Evolutionary conservation across 2,113 vertebrate species (phyloP), one percentile per base, ranked within the genome.

Genomic region (Tinamus guttatus): DNA sequence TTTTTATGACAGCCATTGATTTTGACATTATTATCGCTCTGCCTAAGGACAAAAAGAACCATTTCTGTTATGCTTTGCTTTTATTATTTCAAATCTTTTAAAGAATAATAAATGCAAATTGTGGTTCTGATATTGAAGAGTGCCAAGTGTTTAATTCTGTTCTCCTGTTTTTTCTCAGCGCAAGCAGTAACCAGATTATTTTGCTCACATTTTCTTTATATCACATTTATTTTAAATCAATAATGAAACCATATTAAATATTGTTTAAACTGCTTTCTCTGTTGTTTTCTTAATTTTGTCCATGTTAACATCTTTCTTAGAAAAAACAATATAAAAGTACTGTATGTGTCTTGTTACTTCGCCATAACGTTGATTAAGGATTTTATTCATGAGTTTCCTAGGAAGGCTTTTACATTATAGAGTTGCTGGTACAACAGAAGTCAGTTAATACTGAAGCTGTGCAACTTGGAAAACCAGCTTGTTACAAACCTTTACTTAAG

Each of bases 201-300:
- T 93, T 78, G 38, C 64, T 95, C 73, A 84, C 15, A 11, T 91
- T 87, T 45, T 85, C 79, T 87, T 95, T 94, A 41, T 77, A 74
- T 80, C 85, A 30, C 32, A 12, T 87, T 82, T 94, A 83, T 91
- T 91, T 90, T 75, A 80, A 94, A 94, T 94, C 91, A 62, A 62
- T 95, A 68, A 64, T 76, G 56, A 77, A 89, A 12, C 40, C 7
- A 5, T 63, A 49, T 67, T 82, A 80, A 83, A 43, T 41, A 10
- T 65, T 74, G 58, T 81, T 82, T 28, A 25, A 73, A 81, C 13
- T 18, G 8, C 28, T 19, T 77, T 10, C 19, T 77, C 28, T 69
- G 4, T 27, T 68, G 83, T 78, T 89, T 70, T 20, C 2, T 1
- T 86, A 71, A 34, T 71, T 70, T 62, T 89, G 20, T 40, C 58